Evolutionary conservation across 2,888 invertebrate species (phyloP).

Genomic region (Chalcosyrphus nemorum): DNA sequence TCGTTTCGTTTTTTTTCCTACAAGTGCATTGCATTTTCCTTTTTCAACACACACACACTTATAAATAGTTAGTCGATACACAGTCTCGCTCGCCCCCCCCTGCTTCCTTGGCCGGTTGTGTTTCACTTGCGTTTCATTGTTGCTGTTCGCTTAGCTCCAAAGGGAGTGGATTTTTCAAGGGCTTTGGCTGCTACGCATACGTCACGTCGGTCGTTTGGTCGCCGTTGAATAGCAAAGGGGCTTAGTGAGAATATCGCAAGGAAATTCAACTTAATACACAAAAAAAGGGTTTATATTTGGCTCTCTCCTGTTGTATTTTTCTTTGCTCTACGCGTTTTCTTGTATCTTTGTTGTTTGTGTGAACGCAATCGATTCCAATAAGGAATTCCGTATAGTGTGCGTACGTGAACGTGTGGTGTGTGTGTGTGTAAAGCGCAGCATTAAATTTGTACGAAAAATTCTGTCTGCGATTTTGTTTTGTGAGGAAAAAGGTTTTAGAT

Average conservation of each 20-base stretch:
- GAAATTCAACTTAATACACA: background rate
- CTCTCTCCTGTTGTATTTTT: background rate
- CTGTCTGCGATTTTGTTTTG: slow-evolving; percentile 3
- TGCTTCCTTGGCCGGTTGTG: too few species aligned
- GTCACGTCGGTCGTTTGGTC: too few species aligned
- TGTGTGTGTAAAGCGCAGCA: slow-evolving; percentile 68
- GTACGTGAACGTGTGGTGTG: slow-evolving; percentile 24
- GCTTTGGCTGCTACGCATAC: slow-evolving; percentile 65
- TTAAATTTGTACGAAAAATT: slow-evolving; percentile 33
- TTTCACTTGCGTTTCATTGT: slow-evolving; percentile 21
- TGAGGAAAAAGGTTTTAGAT: too few species aligned
- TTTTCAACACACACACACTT: slow-evolving; percentile 23
- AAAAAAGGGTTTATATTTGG: background rate
- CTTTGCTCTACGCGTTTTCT: slow-evolving; percentile 23
- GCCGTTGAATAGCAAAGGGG: background rate
- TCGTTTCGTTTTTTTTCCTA: slow-evolving; percentile 32
- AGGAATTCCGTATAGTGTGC: slow-evolving; percentile 62
- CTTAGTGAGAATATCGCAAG: slow-evolving; percentile 12
- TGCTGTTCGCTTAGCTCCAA: slow-evolving; percentile 51
- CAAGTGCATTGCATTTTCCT: slow-evolving; percentile 70
- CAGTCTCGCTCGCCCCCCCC: too few species aligned
- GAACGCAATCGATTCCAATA: slow-evolving; percentile 72
- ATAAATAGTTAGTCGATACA: background rate
- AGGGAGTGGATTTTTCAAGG: slow-evolving; percentile 70
- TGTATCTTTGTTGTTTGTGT: slow-evolving; percentile 39